Evolutionary conservation across 2,888 invertebrate genomes (phyloP), one percentile per base, ranked within the genome.

Genomic region (Caenorhabditis afra): DNA sequence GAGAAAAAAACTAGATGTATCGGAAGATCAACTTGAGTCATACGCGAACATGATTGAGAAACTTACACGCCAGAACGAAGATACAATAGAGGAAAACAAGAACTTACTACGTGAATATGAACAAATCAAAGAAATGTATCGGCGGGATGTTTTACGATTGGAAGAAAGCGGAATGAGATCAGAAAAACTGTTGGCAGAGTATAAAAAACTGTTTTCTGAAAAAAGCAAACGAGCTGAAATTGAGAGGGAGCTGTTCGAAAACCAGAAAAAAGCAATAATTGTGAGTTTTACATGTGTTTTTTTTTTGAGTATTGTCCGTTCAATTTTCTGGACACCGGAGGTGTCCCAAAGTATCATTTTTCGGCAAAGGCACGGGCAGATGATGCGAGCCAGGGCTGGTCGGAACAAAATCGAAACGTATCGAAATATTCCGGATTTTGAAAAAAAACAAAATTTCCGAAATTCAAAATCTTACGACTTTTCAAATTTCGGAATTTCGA

Each of bases 61-160:
- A 39, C 88, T 92, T 3, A 91, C 91, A 71, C 88, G 91, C 18
- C 87, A 91, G 47, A 87, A 94, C 29, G 91, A 93, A 65, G 93
- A 95, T 77, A 93, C 93, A 74, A 94, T 95, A 88, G 95, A 94
- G 85, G 94, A 93, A 91, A 94, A 84, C 61, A 75, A 73, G 44
- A 92, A 93, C 79, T 91, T 95, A 58, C 94, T 94, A 86, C 93
- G 93, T 44, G 95, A 93, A 87, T 91, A 92, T n/a, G 90, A 90
- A 23, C 86, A 92, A 91, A 87, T 92, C 68, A 92, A 92, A 78
- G 94, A 94, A 67, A 94, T 95, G 91, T 92, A 95, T 82, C 93
- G 94, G 79, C 92, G 94, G 50, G 94, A 95, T 90, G 93, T 95
- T 39, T 90, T 91, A 47, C 84, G 90, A 41, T 81, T 91, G 23